Evolutionary conservation across 2,888 invertebrate genomes (phyloP), one percentile per base, ranked within the genome.

Genomic region (Augiades crinisus): DNA sequence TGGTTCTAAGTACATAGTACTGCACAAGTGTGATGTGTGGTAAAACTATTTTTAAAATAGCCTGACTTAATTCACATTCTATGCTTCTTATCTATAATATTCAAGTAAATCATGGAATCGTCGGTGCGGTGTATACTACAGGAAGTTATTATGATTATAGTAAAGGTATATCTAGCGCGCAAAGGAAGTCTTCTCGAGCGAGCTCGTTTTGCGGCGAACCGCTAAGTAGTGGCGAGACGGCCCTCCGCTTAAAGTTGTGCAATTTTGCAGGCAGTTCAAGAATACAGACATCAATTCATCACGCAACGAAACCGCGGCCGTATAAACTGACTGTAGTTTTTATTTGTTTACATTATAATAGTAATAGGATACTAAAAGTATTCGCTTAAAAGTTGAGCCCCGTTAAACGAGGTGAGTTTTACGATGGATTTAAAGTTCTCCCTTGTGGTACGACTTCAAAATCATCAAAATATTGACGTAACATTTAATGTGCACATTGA

Each of bases 181-280:
- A 68, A 70, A 74, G 76, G 73, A 76, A 78, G 68, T 70, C 58
- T 70, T 73, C 65, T 65, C 59, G 66, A 62, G 54, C 62, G 58
- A 67, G 66, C 62, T 61, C 60, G 65, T 77, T 71, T 78, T 81
- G 82, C 64, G 80, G 82, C 58, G 33, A 71, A 78, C 81, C 82
- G 60, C 80, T 77, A 79, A 81, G 67, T 65, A 70, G 67, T 63
- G 70, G 68, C 63, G 60, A 62, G 63, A 64, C 63, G 59, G 41
- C 31, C 44, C 70, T 68, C 61, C 52, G 55, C 58, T 64, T 63
- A 59, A 67, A 69, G 71, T 76, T 71, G 68, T 65, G 65, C 70
- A 52, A 52, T 52, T 17, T 38, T 27, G 37, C 30, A 31, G 36
- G 27, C 17, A 16, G 13, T 40, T 38, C 43, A 38, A 38, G 44